Conservation (phyloP, 1,140 invertebrate species). For the Polyergus mexicanus region DNA sequence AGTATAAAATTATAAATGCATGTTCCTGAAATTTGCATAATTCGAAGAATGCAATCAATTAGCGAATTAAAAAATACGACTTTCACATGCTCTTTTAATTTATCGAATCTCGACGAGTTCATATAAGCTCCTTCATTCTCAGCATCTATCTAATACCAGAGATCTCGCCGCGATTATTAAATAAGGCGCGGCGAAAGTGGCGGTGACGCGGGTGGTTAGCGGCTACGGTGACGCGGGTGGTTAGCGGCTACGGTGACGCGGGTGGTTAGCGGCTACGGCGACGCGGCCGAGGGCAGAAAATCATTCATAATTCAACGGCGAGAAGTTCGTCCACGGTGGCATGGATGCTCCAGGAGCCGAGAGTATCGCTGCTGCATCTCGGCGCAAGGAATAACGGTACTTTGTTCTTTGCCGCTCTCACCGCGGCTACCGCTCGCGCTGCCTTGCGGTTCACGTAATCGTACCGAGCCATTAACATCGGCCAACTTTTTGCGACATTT, state of each 20-base stretch:
- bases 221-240: slow-evolving; percentile 20
- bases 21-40: background rate
- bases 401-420: slow-evolving; percentile 49
- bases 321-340: slow-evolving; percentile 48
- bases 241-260: slow-evolving; percentile 52
- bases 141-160: slow-evolving; percentile 28
- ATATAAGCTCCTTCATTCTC: slow-evolving; percentile 21
- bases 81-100: background rate
- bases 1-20: background rate
- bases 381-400: slow-evolving; percentile 57
- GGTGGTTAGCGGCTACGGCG: slow-evolving; percentile 44
- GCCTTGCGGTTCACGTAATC: slow-evolving; percentile 61
- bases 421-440: slow-evolving; percentile 1
- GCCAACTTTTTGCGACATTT: slow-evolving; percentile 62
- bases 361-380: slow-evolving; percentile 51
- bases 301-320: slow-evolving; percentile 57
- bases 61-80: background rate
- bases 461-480: slow-evolving; percentile 61
- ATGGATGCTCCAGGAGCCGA: slow-evolving; percentile 35
- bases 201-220: slow-evolving; percentile 56
- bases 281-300: slow-evolving; percentile 42
- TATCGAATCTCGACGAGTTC: background rate
- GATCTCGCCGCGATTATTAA: slow-evolving; percentile 56
- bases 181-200: slow-evolving; percentile 59
- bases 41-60: background rate